A percentile compares a stretch with the other conserved stretches of the same genome.
Evolutionary conservation across 2,888 invertebrate genomes (phyloP).

Genomic region (Xestobium rufovillosum): DNA sequence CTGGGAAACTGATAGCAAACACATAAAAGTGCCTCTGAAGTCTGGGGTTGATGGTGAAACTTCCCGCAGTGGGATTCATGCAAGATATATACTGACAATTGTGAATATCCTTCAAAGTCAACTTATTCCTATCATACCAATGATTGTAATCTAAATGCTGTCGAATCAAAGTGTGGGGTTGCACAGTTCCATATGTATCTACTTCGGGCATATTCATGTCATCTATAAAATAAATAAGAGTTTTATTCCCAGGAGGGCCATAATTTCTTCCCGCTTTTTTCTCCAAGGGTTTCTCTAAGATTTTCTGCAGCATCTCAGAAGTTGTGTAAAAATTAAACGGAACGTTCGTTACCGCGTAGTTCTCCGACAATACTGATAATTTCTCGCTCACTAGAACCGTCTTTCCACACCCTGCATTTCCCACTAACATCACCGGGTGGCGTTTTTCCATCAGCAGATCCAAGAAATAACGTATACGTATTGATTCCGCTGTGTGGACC

Average conservation of each 20-base stretch:
- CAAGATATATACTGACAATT: constrained; percentile 96
- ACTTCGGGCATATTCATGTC: constrained; percentile 98
- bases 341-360: constrained; percentile 82
- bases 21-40: constrained; percentile 86
- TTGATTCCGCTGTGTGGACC: constrained; percentile 91
- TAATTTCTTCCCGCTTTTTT: constrained; percentile 95
- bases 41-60: constrained; percentile 92
- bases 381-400: constrained; percentile 74
- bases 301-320: constrained; percentile 88
- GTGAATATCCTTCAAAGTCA: constrained; percentile 88
- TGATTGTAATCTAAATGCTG: constrained; percentile 95
- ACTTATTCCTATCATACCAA: constrained; percentile 80
- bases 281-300: constrained; percentile 88
- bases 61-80: constrained; percentile 98
- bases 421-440: constrained; percentile 92
- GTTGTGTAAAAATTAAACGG: constrained; percentile 96
- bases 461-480: constrained; percentile 79
- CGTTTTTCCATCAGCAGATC: constrained; percentile 82
- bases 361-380: constrained; percentile 67
- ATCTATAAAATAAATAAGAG: constrained; percentile 89
- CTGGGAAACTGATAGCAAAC: constrained; percentile 73
- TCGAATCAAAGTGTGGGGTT: constrained; percentile 90
- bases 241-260: constrained; percentile 92
- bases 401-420: constrained; percentile 89
- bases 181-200: constrained; percentile 86